These are phyloP conservation scores for Lagria hirta DNA, from an alignment of 2,888 invertebrate genomes.

Conservation along the genomic window DNA sequence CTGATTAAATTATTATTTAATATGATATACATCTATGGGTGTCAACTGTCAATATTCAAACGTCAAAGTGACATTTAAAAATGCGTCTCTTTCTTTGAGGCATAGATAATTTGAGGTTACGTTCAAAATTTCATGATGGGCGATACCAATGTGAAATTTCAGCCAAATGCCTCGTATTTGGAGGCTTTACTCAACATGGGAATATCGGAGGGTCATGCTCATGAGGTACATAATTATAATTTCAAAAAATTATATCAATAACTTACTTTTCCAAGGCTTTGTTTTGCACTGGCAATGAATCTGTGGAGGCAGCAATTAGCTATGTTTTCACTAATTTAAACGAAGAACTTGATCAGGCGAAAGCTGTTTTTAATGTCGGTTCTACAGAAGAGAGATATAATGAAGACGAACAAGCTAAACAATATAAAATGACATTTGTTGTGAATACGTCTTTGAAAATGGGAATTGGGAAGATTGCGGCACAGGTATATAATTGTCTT, in stretches of 20 bases:
- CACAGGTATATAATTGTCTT: slow-evolving; percentile 51
- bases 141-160: slow-evolving; percentile 20
- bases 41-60: no score
- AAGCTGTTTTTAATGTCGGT: neutral
- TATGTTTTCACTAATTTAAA: slow-evolving; percentile 58
- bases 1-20: no score
- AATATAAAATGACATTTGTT: slow-evolving; percentile 66
- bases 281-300: slow-evolving; percentile 59
- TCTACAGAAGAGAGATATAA: slow-evolving; percentile 36
- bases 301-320: slow-evolving; percentile 58
- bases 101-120: no score
- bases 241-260: no score
- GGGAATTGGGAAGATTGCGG: slow-evolving; percentile 64
- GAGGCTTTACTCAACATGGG: slow-evolving; percentile 53
- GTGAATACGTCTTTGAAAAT: slow-evolving; percentile 63
- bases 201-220: slow-evolving; percentile 51
- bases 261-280: slow-evolving; percentile 51
- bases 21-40: no score
- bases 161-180: slow-evolving; percentile 52
- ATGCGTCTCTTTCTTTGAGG: no score
- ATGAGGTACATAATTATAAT: slow-evolving; percentile 50
- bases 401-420: slow-evolving; percentile 43
- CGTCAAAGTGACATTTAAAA: no score
- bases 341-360: slow-evolving; percentile 8
- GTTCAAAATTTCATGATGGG: no score